These are phyloP conservation scores for Hipposideros armiger DNA, from an alignment of 2,113 vertebrate genomes.

Conservation along the genomic window DNA sequence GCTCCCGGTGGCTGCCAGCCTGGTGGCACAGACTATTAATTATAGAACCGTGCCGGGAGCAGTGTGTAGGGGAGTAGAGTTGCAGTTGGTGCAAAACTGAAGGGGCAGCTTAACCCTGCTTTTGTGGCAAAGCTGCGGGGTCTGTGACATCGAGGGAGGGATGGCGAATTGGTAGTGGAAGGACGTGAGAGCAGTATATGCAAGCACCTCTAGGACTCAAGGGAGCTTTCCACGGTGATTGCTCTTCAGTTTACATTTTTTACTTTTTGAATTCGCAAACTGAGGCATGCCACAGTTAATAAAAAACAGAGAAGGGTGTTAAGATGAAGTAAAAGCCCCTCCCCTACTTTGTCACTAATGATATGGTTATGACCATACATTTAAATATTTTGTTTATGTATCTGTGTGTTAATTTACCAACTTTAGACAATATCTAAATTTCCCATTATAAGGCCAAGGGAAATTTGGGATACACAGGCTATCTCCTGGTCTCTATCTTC, in stretches of 20 bases:
- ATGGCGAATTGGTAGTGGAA: not conserved
- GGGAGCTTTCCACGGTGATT: not conserved
- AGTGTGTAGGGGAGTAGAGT: not conserved
- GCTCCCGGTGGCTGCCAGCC: not conserved
- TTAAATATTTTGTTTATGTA: not conserved
- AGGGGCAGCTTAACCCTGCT: not conserved
- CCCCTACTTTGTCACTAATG: not conserved
- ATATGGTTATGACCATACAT: not conserved
- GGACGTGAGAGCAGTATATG: not conserved
- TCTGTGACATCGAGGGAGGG: not conserved
- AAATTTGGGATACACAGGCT: not conserved
- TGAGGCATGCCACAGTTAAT: not conserved
- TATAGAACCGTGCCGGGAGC: not conserved
- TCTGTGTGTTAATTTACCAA: not conserved
- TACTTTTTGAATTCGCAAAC: not conserved
- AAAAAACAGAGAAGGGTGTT: not conserved
- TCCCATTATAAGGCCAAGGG: not conserved
- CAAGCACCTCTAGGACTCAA: not conserved
- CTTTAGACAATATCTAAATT: not conserved
- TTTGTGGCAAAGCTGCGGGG: not conserved
- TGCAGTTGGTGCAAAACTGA: not conserved
- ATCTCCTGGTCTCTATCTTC: not conserved
- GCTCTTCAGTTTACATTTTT: not conserved
- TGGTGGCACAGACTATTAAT: not conserved
- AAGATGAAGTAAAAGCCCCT: not conserved